Conservation (phyloP, 1,140 invertebrate genomes). For the Zaprionus ornatus region DNA sequence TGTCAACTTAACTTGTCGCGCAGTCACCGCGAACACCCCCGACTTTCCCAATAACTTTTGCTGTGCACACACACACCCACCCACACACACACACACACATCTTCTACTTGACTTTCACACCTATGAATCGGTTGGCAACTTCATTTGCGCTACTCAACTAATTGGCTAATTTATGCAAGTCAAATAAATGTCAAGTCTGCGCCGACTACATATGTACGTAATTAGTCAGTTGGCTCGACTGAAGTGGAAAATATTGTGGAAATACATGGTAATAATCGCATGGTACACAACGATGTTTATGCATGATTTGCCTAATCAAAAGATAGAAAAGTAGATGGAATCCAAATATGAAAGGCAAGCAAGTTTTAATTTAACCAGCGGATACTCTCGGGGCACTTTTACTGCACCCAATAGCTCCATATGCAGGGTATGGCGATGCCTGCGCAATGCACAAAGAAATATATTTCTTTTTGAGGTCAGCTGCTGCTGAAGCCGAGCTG, state of each 20-base stretch:
- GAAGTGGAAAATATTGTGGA: constrained; percentile 38
- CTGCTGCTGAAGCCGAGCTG: constrained; percentile 14
- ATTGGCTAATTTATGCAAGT: constrained; percentile 79
- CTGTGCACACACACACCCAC: constrained; percentile 13
- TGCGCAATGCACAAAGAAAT: background rate
- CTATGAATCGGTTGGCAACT: constrained; percentile 47
- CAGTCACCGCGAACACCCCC: background rate
- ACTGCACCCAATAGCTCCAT: background rate
- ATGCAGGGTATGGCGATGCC: background rate
- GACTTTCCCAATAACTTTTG: constrained; percentile 9
- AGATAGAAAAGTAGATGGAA: constrained; percentile 14
- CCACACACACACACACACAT: background rate
- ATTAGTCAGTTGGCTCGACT: constrained; percentile 60
- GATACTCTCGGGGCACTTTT: no score
- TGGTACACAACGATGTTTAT: constrained; percentile 49
- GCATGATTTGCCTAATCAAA: constrained; percentile 44
- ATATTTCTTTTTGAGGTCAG: constrained; percentile 38
- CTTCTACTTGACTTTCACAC: constrained; percentile 14
- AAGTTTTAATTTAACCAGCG: no score
- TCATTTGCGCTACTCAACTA: constrained; percentile 70
- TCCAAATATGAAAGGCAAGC: constrained; percentile 7
- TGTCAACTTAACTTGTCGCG: constrained; percentile 8
- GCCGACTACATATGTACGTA: constrained; percentile 36
- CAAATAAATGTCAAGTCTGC: constrained; percentile 79
- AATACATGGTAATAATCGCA: background rate